Evolutionary conservation across 2,888 invertebrate genomes (phyloP), one percentile per base, ranked within the genome.

Genomic region (Polyploca ridens): DNA sequence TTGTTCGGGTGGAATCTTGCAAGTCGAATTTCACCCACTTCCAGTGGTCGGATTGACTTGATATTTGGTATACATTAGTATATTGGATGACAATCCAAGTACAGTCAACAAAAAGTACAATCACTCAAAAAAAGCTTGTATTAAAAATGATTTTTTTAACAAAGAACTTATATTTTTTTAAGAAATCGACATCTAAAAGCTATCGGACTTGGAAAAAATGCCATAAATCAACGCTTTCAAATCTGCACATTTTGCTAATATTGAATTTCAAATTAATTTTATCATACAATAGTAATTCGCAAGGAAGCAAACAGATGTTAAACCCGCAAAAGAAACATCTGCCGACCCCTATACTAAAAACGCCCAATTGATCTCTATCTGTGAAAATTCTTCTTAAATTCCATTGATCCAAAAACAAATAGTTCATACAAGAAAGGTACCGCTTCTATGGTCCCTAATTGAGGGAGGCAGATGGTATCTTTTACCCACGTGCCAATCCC

Each of bases 401-500:
- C 60, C 27, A 57, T 62, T 58, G 63, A 54, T 38, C 41, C 49
- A 63, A 63, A 46, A 62, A 58, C 54, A 62, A 38, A 63, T 41
- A 33, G 54, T 10, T 19, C 2, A 54, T 54, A 19, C 54, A 54
- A 54, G 54, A 54, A 54, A 54, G 19, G 54, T 19, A 19, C 54
- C 19, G 54, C 54, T 54, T 16, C 10, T 54, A 44, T 57, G 58
- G 65, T 61, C 70, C 71, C 82, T 87, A 87, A 88, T 89, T 87
- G 85, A 49, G 78, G 75, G 76, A 80, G 77, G 84, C 90, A 89
- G 89, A 86, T 89, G 90, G 78, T 77, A 72, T 68, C 77, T 71
- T 73, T 73, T 71, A 71, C 67, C 79, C 89, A 85, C 89, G 89
- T 88, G 88, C 88, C 83, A 63, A 64, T 66, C 71, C 69, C 70